Base-by-base conservation (phyloP, 2,113 vertebrate species). In the Glaucidium brasilianum region DNA sequence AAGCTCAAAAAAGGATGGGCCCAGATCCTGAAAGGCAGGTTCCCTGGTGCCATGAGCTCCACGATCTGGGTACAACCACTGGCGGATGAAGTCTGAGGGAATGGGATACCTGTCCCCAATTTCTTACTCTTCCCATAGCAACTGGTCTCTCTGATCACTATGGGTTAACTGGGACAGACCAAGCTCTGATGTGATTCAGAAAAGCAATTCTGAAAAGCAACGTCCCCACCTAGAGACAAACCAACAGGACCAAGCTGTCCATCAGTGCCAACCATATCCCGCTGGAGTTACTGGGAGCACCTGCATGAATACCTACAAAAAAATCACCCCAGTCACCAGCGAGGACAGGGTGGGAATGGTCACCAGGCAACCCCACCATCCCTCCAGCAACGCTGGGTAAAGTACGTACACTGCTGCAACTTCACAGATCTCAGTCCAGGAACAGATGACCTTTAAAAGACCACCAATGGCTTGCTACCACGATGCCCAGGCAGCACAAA, bases 351-450 rank as follows among this genome's bases (percentile, higher is more conserved):
- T 39, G 30, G 81, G 43, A 66, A 47, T 4, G 9, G 47, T 9
- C 22, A 2, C 16, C 16, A 35, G 27, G 29, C 4, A 60, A 50
- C 21, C 13, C 50, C 1, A 0, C 11, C 20, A 9, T 5, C 64
- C 43, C 71, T n/a, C 43, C 72, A 59, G 34, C 43, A 83, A 6
- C 6, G 11, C 32, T 69, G 39, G 26, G 27, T 62, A 86, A 81
- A 41, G 75, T 47, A 43, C 1, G 1, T 19, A 63, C n/a, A 6
- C 21, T 9, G 35, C 64, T 53, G 43, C 9, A 11, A 11, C n/a
- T 59, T 76, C 8, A 39, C 19, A 53, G 25, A 41, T 17, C 45
- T 55, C 63, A 12, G 1, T 47, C 30, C 76, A 59, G 6, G 23
- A 74, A 53, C n/a, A 75, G 59, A 45, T 11, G 23, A 55, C 37